Evolutionary conservation across 2,888 invertebrate species (phyloP).

Genomic region (Yponomeuta evonymella): DNA sequence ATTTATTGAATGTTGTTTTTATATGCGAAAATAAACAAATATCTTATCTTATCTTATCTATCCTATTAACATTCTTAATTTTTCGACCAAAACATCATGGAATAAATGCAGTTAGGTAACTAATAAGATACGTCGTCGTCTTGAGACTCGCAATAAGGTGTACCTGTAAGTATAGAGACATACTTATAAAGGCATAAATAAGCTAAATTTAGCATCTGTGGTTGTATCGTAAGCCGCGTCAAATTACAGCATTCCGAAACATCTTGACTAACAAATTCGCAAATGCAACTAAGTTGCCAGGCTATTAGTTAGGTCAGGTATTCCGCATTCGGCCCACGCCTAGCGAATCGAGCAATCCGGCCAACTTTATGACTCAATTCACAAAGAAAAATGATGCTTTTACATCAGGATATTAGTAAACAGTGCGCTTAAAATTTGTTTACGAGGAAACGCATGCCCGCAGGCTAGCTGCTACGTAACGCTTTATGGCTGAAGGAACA

Average conservation of each 20-base stretch:
- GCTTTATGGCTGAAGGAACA: conserved; percentile 26
- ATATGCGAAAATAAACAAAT: too few species aligned
- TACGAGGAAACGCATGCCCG: conserved; percentile 45
- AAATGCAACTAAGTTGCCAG: conserved; percentile 23
- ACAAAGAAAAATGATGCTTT: conserved; percentile 53
- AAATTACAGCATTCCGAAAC: conserved; percentile 39
- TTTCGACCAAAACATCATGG: too few species aligned
- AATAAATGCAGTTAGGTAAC: too few species aligned
- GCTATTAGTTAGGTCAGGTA: conserved; percentile 31
- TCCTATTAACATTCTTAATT: too few species aligned
- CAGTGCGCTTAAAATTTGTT: conserved; percentile 62
- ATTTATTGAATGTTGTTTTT: too few species aligned
- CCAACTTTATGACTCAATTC: conserved; percentile 60
- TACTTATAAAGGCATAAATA: neutral
- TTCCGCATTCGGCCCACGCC: conserved; percentile 37
- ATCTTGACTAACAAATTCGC: conserved; percentile 34
- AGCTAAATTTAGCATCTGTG: conserved; percentile 25
- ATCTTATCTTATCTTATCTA: too few species aligned
- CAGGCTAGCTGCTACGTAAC: conserved; percentile 46
- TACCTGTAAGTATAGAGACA: neutral
- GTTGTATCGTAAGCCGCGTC: conserved; percentile 32
- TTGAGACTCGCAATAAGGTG: neutral
- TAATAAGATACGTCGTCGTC: too few species aligned
- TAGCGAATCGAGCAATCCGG: conserved; percentile 26
- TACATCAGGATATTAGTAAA: conserved; percentile 57